These are phyloP conservation scores for Trimorus sp. DNA, from an alignment of 2,888 invertebrate species.

Conservation along the genomic window DNA sequence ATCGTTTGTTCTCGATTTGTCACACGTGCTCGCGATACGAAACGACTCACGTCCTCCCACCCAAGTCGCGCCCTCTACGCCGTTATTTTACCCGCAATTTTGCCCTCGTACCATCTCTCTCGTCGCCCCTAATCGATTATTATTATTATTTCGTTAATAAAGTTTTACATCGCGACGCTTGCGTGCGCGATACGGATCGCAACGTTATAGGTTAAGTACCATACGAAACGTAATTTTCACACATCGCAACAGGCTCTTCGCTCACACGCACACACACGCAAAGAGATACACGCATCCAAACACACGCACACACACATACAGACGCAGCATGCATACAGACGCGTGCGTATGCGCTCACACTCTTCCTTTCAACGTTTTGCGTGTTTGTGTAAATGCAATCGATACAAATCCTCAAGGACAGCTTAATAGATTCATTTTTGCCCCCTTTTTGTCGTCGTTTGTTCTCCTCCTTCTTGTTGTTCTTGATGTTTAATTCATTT, in stretches of 20 bases:
- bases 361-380: constrained; percentile 35
- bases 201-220: constrained; percentile 83
- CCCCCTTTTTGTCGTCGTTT: constrained; percentile 6
- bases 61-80: not conserved
- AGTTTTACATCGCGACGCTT: constrained; percentile 73
- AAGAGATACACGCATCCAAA: no score
- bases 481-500: constrained; percentile 24
- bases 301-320: no score
- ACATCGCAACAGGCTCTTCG: not conserved
- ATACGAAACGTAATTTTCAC: constrained; percentile 83
- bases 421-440: constrained; percentile 33
- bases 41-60: not conserved
- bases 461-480: not conserved
- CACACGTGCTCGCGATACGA: constrained; percentile 7
- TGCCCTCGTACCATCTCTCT: constrained; percentile 5
- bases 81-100: not conserved
- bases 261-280: constrained; percentile 25
- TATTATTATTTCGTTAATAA: constrained; percentile 58
- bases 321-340: no score
- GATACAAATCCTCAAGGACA: constrained; percentile 57
- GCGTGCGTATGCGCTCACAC: constrained; percentile 9
- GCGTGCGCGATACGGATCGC: constrained; percentile 71
- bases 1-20: not conserved
- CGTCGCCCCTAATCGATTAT: constrained; percentile 17
- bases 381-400: constrained; percentile 62